These are phyloP conservation scores for Agraylea sexmaculata DNA, from an alignment of 1,140 invertebrate species.

Conservation along the genomic window DNA sequence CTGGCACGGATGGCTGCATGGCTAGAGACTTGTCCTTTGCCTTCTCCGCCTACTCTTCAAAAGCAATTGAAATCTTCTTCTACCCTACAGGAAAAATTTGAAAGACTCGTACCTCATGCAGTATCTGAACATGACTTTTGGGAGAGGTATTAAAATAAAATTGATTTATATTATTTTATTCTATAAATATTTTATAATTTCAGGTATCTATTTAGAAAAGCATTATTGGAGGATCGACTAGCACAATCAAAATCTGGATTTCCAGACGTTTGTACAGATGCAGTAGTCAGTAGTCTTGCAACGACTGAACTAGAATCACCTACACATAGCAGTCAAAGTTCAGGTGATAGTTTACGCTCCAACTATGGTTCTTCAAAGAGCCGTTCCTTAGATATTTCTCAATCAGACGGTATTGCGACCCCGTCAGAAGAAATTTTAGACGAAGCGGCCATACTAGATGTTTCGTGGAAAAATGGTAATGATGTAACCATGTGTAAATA, in stretches of 20 bases:
- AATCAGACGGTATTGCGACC: constrained; percentile 7
- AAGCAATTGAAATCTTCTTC: constrained; percentile 36
- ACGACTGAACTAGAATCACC: constrained; percentile 25
- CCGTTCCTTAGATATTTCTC: constrained; percentile 11
- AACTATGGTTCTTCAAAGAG: constrained; percentile 18
- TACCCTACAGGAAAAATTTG: constrained; percentile 37
- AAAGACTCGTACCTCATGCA: constrained; percentile 41
- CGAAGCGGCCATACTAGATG: constrained; percentile 22
- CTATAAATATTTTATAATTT: constrained; percentile 5
- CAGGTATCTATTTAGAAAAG: constrained; percentile 48
- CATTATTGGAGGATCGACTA: constrained; percentile 44
- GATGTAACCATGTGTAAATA: not conserved
- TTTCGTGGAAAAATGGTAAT: constrained; percentile 33
- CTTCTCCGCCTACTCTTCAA: constrained; percentile 24
- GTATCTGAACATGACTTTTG: constrained; percentile 43
- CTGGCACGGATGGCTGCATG: constrained; percentile 24
- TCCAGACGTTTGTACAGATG: constrained; percentile 23
- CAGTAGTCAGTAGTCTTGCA: constrained; percentile 15
- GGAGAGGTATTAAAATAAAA: constrained; percentile 34
- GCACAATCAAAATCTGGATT: constrained; percentile 31
- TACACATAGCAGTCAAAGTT: constrained; percentile 11
- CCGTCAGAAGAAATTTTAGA: constrained; percentile 20
- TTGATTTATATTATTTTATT: not conserved
- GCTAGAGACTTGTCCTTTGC: constrained; percentile 17
- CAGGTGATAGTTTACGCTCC: constrained; percentile 15